phyloP scores from a whole-genome alignment of 2,888 invertebrate genomes.

The Zeuzera pyrina region DNA sequence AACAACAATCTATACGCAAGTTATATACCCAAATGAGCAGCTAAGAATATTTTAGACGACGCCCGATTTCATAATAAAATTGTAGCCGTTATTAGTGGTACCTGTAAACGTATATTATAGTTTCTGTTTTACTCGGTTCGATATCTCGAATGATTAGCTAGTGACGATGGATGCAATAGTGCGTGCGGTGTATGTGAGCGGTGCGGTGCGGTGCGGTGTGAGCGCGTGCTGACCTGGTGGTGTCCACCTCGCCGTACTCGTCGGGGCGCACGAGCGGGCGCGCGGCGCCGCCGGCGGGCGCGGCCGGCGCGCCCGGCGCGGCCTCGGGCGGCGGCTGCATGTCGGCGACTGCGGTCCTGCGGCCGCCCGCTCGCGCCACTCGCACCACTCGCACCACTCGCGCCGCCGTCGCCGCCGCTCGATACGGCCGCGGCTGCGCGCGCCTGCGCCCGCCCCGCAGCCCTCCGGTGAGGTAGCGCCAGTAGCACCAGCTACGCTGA shows the following conservation, averaged over 20 bases:
- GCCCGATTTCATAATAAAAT: too few relatives aligned
- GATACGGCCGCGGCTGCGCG: constrained; percentile 9
- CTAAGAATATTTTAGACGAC: too few relatives aligned
- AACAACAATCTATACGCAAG: too few relatives aligned
- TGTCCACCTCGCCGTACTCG: constrained; percentile 89
- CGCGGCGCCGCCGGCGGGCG: constrained; percentile 22
- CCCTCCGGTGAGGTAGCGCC: background rate
- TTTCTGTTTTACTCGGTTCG: too few relatives aligned
- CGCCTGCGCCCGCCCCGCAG: constrained; percentile 1
- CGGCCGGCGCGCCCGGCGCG: constrained; percentile 25
- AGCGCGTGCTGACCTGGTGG: constrained; percentile 72
- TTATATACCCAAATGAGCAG: too few relatives aligned
- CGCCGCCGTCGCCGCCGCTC: constrained; percentile 6
- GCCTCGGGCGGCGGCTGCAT: constrained; percentile 34
- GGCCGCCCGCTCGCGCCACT: constrained; percentile 16
- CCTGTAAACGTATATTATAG: too few relatives aligned
- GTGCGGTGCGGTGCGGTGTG: background rate
- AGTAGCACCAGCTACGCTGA: background rate
- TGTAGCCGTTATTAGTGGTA: too few relatives aligned
- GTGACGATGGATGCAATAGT: background rate
- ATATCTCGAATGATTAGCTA: too few relatives aligned
- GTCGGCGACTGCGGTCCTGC: constrained; percentile 22
- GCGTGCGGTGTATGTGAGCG: background rate
- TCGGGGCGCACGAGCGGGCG: constrained; percentile 88
- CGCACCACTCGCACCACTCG: constrained; percentile 10